phyloP scores from a whole-genome alignment of 1,140 invertebrate genomes.

The Metaphire vulgaris region DNA sequence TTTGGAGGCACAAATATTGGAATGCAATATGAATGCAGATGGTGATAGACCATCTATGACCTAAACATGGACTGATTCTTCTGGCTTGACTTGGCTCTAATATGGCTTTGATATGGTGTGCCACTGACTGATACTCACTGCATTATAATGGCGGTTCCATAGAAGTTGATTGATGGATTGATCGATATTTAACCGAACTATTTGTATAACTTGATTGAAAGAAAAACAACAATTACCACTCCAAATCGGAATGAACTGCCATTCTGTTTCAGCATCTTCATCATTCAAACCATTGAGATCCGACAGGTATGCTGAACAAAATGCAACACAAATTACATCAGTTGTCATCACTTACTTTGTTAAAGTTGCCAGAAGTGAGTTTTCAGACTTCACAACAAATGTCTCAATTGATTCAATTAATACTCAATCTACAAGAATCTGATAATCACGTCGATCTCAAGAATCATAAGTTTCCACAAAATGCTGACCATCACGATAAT shows the following conservation, averaged over 20 bases:
- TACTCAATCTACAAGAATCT: too few relatives aligned
- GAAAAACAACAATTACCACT: neutral
- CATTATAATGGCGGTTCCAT: neutral
- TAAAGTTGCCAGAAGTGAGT: neutral
- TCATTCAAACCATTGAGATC: neutral
- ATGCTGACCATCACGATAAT: too few relatives aligned
- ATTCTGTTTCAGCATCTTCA: neutral
- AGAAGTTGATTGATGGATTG: neutral
- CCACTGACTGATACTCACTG: neutral
- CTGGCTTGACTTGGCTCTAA: neutral
- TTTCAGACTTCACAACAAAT: neutral
- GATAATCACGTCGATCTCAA: neutral
- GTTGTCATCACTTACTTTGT: neutral
- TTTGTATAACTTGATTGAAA: neutral
- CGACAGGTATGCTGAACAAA: neutral
- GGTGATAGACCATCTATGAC: too few relatives aligned
- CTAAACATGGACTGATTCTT: too few relatives aligned
- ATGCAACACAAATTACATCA: neutral
- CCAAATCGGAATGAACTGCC: neutral
- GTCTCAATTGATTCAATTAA: neutral
- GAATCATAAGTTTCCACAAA: neutral
- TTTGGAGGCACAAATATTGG: too few relatives aligned
- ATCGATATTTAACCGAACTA: neutral
- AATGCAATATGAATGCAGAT: too few relatives aligned
- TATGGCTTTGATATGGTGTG: neutral